These are phyloP conservation scores for Phoenoteleia sp. DNA, from an alignment of 2,888 invertebrate species.

Conservation along the genomic window DNA sequence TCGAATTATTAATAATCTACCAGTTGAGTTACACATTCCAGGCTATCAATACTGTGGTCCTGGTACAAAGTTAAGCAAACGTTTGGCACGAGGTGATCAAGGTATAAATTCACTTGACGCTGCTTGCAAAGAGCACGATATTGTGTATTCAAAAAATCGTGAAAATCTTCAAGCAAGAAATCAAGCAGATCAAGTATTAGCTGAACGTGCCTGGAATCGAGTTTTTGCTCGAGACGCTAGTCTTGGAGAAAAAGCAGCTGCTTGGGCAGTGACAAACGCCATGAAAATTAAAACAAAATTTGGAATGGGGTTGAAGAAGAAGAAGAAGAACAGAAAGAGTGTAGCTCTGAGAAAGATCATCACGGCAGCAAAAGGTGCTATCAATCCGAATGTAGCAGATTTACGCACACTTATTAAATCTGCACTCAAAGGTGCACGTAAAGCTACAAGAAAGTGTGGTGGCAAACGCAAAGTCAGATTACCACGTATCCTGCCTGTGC, in stretches of 20 bases:
- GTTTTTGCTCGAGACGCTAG: too few relatives aligned
- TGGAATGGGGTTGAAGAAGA: conserved; percentile 42
- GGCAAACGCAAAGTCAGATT: conserved; percentile 1
- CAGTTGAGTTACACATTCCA: background rate
- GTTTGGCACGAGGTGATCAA: conserved; percentile 71
- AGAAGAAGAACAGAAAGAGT: background rate
- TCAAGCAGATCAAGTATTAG: background rate
- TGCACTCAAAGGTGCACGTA: conserved; percentile 6
- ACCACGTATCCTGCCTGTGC: conserved; percentile 14
- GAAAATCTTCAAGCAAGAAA: conserved; percentile 32
- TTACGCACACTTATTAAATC: background rate
- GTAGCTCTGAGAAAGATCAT: conserved; percentile 5
- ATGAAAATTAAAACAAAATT: conserved; percentile 44
- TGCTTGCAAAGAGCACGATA: conserved; percentile 68
- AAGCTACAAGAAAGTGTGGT: conserved; percentile 1
- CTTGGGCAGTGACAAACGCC: conserved; percentile 4
- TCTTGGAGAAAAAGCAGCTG: conserved; percentile 38
- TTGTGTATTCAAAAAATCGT: conserved; percentile 59
- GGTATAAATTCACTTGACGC: background rate
- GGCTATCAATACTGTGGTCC: conserved; percentile 3
- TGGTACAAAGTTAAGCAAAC: conserved; percentile 63
- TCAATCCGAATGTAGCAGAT: background rate
- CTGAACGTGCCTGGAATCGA: too few relatives aligned
- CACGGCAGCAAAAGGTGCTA: conserved; percentile 2
- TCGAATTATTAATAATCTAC: conserved; percentile 52